Percentiles rank a stretch among this genome's conserved stretches.
These are phyloP conservation scores for Drosophila multiciliata DNA, from an alignment of 2,888 invertebrate species.

Conservation along the genomic window DNA sequence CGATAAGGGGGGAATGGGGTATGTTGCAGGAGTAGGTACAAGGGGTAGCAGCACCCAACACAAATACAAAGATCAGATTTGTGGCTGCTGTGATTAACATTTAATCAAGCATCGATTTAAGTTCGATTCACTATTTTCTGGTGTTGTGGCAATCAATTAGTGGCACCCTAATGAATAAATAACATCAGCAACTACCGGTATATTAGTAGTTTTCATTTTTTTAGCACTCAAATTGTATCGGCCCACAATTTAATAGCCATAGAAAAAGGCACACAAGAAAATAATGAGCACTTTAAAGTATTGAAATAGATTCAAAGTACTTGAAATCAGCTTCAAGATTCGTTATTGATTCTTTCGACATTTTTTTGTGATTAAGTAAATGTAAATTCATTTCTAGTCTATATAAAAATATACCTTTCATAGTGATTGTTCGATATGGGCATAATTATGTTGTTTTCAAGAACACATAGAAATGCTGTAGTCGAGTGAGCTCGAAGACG, in stretches of 20 bases:
- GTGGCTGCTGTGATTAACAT: constrained; percentile 22
- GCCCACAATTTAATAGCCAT: constrained; percentile 2
- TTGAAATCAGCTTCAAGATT: constrained; percentile 17
- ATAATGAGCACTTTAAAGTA: not conserved
- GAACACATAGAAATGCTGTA: not conserved
- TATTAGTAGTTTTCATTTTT: constrained; percentile 32
- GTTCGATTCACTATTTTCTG: constrained; percentile 2
- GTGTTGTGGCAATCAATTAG: constrained; percentile 65
- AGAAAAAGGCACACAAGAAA: not conserved
- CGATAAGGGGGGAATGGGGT: constrained; percentile 11
- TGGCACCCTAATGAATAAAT: constrained; percentile 70
- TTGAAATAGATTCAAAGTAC: constrained; percentile 9
- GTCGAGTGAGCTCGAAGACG: not conserved
- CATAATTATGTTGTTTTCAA: not conserved
- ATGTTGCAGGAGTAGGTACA: not conserved
- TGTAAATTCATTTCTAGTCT: not conserved
- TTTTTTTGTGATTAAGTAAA: constrained; percentile 9
- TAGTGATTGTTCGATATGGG: constrained; percentile 12
- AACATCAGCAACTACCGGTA: constrained; percentile 73
- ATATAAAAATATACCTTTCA: not conserved
- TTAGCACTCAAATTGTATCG: constrained; percentile 38
- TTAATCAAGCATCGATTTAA: constrained; percentile 25
- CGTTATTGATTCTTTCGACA: constrained; percentile 14
- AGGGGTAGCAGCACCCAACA: not conserved
- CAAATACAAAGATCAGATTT: constrained; percentile 12